A percentile compares a stretch with the other conserved stretches of the same genome.
Evolutionary conservation across 2,797 vertebrate genomes (phyloP).

Genomic region (Leucoraja ocellata): DNA sequence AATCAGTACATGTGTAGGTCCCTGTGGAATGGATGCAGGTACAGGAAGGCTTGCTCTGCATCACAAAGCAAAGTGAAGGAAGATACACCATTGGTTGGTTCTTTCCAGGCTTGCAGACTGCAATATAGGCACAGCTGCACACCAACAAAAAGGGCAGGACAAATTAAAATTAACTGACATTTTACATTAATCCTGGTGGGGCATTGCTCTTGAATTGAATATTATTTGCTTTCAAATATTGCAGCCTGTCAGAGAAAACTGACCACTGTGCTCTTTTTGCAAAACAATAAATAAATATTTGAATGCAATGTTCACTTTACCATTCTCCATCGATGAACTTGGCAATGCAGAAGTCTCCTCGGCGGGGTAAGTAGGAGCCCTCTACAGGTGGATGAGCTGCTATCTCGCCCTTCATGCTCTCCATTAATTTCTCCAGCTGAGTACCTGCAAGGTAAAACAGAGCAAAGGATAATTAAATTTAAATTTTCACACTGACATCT

Average conservation of each 20-base stretch:
- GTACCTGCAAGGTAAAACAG: conserved; percentile 56
- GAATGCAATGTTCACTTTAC: conserved; percentile 53
- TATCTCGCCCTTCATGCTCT: conserved; percentile 87
- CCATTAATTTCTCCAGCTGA: conserved; percentile 92
- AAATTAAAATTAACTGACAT: background rate
- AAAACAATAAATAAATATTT: background rate
- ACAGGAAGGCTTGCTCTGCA: background rate
- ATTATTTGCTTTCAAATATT: background rate
- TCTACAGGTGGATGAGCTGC: conserved; percentile 78
- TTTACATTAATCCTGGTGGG: background rate
- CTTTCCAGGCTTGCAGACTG: background rate
- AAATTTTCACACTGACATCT: conserved; percentile 29
- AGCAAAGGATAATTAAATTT: background rate
- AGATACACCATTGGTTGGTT: background rate
- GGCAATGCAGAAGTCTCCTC: conserved; percentile 88
- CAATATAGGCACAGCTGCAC: background rate
- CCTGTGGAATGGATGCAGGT: background rate
- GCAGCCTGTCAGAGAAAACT: background rate
- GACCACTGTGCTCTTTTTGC: background rate
- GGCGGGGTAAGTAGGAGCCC: conserved; percentile 73
- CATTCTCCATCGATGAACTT: conserved; percentile 91
- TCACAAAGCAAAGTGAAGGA: background rate
- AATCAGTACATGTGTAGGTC: background rate
- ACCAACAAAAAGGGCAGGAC: background rate
- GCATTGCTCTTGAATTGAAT: background rate